phyloP scores from a whole-genome alignment of 2,888 invertebrate species.

The Scaptomyza cyrtandrae region DNA sequence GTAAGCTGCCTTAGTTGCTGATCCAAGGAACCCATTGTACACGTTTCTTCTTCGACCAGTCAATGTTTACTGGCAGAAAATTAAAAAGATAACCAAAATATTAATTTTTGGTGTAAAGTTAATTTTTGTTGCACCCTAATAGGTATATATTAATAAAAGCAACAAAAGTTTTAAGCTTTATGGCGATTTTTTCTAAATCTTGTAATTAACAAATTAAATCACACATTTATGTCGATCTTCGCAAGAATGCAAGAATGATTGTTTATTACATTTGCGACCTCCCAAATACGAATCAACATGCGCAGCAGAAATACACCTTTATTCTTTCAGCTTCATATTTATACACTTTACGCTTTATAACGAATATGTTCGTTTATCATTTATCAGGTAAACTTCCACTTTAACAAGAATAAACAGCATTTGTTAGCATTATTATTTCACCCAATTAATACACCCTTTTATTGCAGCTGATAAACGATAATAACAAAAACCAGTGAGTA shows the following conservation, averaged over 20 bases:
- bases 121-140: background rate
- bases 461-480: background rate
- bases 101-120: background rate
- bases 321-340: background rate
- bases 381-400: background rate
- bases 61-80: background rate
- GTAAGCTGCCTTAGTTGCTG: slow-evolving; percentile 89
- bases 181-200: background rate
- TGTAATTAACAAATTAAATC: background rate
- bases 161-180: background rate
- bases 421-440: background rate
- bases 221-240: background rate
- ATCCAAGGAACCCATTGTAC: slow-evolving; percentile 87
- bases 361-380: background rate
- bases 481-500: slow-evolving; percentile 1
- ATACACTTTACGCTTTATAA: background rate
- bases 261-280: background rate
- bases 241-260: background rate
- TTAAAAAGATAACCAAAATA: background rate
- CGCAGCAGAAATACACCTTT: background rate
- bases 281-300: background rate
- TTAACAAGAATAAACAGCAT: background rate
- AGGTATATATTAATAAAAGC: background rate
- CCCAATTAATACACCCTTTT: background rate
- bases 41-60: background rate